These are phyloP conservation scores for Caenorhabditis elegans DNA, from an alignment of 1,140 invertebrate genomes.

Conservation along the genomic window WBcel235 BX284604.4:13387001-13387500, in stretches of 20 bases:
- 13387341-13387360: too few relatives aligned
- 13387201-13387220: background rate
- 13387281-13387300: too few relatives aligned
- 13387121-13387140: slow-evolving; percentile 36
- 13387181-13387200: background rate
- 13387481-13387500: slow-evolving; percentile 19
- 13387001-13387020: slow-evolving; percentile 27
- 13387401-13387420: too few relatives aligned
- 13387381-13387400: too few relatives aligned
- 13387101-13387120: slow-evolving; percentile 32
- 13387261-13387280: too few relatives aligned
- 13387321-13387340: too few relatives aligned
- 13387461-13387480: slow-evolving; percentile 44
- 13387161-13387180: slow-evolving; percentile 9
- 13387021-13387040: slow-evolving; percentile 38
- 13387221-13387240: too few relatives aligned
- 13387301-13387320: too few relatives aligned
- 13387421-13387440: too few relatives aligned
- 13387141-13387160: slow-evolving; percentile 27
- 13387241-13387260: background rate
- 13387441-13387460: too few relatives aligned
- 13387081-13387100: background rate
- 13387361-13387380: too few relatives aligned
- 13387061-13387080: background rate
- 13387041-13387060: slow-evolving; percentile 10